These are phyloP conservation scores for Prosopocoilus inquinatus DNA, from an alignment of 2,888 invertebrate species.

Conservation along the genomic window DNA sequence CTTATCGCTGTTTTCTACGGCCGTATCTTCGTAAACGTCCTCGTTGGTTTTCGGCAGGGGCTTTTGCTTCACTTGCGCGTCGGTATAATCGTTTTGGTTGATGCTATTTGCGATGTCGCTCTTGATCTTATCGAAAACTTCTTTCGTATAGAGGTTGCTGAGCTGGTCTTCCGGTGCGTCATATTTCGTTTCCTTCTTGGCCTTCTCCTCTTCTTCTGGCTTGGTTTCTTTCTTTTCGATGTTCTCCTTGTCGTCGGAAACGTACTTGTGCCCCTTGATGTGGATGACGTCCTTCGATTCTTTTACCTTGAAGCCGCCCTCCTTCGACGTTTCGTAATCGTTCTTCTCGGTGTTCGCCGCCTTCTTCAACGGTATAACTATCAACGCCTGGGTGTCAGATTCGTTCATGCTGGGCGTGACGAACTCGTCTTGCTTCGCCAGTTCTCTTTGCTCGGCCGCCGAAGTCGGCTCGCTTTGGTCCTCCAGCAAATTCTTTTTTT, in stretches of 20 bases:
- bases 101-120: neutral
- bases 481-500: conserved; percentile 28
- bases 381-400: conserved; percentile 20
- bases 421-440: conserved; percentile 22
- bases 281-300: conserved; percentile 30
- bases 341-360: neutral
- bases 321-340: conserved; percentile 14
- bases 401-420: conserved; percentile 19
- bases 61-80: neutral
- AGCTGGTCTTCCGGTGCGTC: neutral
- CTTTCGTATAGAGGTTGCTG: neutral
- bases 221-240: neutral
- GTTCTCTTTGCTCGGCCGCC: conserved; percentile 33
- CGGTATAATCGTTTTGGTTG: no score
- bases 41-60: neutral
- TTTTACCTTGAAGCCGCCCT: conserved; percentile 24
- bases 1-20: conserved; percentile 7
- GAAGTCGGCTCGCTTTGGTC: conserved; percentile 36
- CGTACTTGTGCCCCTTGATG: conserved; percentile 1
- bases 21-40: neutral
- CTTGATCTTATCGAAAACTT: conserved; percentile 5
- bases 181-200: neutral
- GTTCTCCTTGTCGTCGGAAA: conserved; percentile 3
- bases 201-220: neutral
- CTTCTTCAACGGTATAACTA: conserved; percentile 27